Percentiles rank a stretch among this genome's conserved stretches.
These are phyloP conservation scores for Helobdella robusta DNA, from an alignment of 2,888 invertebrate species.

Conservation along the genomic window DNA sequence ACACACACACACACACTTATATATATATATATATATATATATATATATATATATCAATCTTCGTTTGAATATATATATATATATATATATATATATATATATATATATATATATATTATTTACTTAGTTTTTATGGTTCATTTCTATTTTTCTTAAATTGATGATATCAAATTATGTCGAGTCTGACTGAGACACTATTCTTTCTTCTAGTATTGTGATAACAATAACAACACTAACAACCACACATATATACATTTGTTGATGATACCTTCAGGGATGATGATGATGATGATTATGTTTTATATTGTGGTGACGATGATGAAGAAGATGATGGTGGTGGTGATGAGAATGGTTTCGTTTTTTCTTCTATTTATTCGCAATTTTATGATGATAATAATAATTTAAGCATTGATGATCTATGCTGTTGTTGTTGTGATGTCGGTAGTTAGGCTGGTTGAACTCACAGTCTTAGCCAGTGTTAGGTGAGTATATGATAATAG, in stretches of 20 bases:
- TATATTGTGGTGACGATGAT: not conserved
- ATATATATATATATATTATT: not conserved
- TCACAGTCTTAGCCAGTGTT: too few relatives aligned
- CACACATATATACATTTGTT: too few relatives aligned
- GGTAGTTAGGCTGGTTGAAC: too few relatives aligned
- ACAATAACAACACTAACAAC: too few relatives aligned
- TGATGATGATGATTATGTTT: not conserved
- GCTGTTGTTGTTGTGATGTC: too few relatives aligned
- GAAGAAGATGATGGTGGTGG: not conserved
- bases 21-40: conserved; percentile 18
- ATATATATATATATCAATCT: conserved; percentile 12
- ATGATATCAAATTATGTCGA: not conserved
- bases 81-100: conserved; percentile 11
- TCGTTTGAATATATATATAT: not conserved
- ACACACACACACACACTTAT: not conserved
- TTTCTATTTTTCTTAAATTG: not conserved
- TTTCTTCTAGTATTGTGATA: too few relatives aligned
- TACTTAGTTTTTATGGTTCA: not conserved
- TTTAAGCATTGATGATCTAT: too few relatives aligned
- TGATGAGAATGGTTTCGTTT: too few relatives aligned
- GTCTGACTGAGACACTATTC: not conserved
- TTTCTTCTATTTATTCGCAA: too few relatives aligned
- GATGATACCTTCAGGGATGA: not conserved
- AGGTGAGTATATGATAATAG: too few relatives aligned
- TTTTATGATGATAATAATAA: too few relatives aligned